Evolutionary conservation across 30 jellyfish, hydroid and myxozoan species (phyloP), one percentile per base, ranked within the genome.

Genomic region (Clytia hemisphaerica): DNA sequence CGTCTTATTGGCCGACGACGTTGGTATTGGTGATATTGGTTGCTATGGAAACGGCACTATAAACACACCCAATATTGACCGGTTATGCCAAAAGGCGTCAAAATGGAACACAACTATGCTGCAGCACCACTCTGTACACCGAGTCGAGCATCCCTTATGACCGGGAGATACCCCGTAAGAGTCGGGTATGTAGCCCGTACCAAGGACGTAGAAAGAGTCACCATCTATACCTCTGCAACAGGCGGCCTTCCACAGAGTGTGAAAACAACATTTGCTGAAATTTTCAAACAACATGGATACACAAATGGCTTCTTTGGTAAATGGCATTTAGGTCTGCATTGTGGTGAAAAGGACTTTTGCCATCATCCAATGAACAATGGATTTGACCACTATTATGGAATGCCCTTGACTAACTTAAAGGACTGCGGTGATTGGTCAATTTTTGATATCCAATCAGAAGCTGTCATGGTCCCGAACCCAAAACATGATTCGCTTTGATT

Each of bases 281-380:
- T 78, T 15, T 71, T 85, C 40, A 82, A 78, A 57, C 71, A 46
- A 64, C 51, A 70, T n/a, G 83, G 83, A 33, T 85, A 76, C 63
- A 77, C 36, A 37, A 85, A 82, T 19, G 95, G 80, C 24, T 72
- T 45, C 28, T 35, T 85, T 45, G 95, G 95, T 2, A 85, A 85
- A 62, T 85, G 95, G 95, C 95, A 85, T 63, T 72, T 85, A 3
- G 95, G 95, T 2, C 16, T 85, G 58, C 85, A 80, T 74, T 85
- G 90, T 49, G 66, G 71, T 16, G 28, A 57, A 2, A 32, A 71
- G 30, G 54, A 47, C 40, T 85, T 85, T 58, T 76, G 93, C 62
- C 89, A 76, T 67, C 88, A 71, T 58, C 95, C 95, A 42, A 54
- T 58, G 53, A 77, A 71, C 21, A 93, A 75, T 72, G 95, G 95